These are phyloP conservation scores for Clostera curtula DNA, from an alignment of 2,888 invertebrate species.

Conservation along the genomic window DNA sequence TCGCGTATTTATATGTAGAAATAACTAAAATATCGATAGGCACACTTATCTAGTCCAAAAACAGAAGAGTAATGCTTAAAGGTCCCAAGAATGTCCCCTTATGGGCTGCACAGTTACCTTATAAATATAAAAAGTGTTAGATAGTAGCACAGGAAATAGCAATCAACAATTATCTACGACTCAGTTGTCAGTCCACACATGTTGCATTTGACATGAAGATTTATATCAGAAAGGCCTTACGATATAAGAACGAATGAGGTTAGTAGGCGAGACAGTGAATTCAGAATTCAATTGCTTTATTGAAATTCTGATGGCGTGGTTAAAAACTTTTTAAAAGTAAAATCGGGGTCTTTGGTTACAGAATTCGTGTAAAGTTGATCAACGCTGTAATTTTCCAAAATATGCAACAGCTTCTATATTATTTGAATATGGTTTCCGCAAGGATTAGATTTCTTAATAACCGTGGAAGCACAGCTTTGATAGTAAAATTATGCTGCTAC, in stretches of 20 bases:
- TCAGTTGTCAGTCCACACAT: conserved; percentile 36
- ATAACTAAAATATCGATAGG: no score
- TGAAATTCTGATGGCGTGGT: conserved; percentile 6
- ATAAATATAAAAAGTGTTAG: conserved; percentile 47
- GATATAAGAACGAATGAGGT: conserved; percentile 27
- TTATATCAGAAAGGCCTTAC: conserved; percentile 35
- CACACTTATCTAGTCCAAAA: no score
- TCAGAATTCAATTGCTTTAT: conserved; percentile 24
- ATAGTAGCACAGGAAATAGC: conserved; percentile 64
- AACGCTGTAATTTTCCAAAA: no score
- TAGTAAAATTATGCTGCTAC: no score
- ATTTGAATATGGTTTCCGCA: no score
- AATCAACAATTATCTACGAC: conserved; percentile 52
- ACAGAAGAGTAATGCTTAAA: neutral
- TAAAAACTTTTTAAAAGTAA: no score
- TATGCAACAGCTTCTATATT: no score
- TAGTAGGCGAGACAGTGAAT: conserved; percentile 27
- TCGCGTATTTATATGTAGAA: no score
- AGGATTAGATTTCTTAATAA: no score
- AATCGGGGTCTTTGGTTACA: no score
- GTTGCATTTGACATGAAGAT: conserved; percentile 35
- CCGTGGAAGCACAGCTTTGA: no score
- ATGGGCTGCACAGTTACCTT: conserved; percentile 31
- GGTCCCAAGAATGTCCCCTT: conserved; percentile 12
- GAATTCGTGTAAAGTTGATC: no score